Base-by-base conservation (phyloP, 2,113 vertebrate genomes). In the Brachypodius melanocephalos region DNA sequence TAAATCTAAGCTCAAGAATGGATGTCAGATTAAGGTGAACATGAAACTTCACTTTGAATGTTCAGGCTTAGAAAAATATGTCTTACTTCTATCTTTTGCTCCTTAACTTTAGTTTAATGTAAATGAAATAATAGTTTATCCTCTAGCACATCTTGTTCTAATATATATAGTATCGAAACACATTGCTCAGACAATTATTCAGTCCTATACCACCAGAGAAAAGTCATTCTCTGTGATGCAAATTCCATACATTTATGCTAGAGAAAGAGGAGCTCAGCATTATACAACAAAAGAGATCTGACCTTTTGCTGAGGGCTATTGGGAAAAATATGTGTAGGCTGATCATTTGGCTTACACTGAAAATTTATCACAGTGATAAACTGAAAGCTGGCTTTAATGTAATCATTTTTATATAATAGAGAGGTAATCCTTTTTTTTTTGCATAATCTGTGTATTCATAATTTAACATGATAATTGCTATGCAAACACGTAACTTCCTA, bases 101-200 rank as follows among this genome's bases (percentile, higher is more conserved):
- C 3, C 6, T 80, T 75, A 32, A 43, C 8, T 52, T 85, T 36
- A 66, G 7, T 8, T 18, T 67, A 72, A 52, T 12, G 17, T n/a
- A 51, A 68, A 63, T 22, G 32, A 77, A 88, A 79, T 22, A 17
- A 5, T 15, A 42, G 8, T 19, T 55, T 59, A 55, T 71, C 68
- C 7, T 88, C 18, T 57, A 48, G 6, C 16, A 90, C 5, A 24
- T 49, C 65, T 67, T 7, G 34, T 36, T 72, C 29, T 63, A 38
- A 42, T 5, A 1, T 34, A 40, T 6, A 28, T 18, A 32, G 3
- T 28, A 63, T 1, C 0, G 32, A 67, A 71, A 13, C 6, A 28
- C 3, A 28, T 24, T 72, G 3, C 59, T 80, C 6, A 1, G 25
- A 55, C 29, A 76, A n/a, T 36, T 87, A 13, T 17, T 71, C 17